A percentile compares a stretch with the other conserved stretches of the same genome.
These are phyloP conservation scores for Nematolebias whitei DNA, from an alignment of 2,113 vertebrate genomes.

Conservation along the genomic window DNA sequence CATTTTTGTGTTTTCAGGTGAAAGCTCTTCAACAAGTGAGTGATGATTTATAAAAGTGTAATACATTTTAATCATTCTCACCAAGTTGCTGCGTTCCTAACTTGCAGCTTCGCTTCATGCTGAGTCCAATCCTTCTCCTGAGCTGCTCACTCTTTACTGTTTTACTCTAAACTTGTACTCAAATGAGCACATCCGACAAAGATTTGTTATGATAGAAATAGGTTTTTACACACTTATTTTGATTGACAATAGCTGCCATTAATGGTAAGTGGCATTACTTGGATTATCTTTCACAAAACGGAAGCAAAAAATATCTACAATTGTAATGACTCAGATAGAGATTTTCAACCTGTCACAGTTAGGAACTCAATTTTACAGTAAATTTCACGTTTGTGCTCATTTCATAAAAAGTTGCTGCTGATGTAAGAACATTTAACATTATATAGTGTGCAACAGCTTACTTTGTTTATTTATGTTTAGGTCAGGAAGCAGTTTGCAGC, in stretches of 20 bases:
- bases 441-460: neutral
- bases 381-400: neutral
- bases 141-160: neutral
- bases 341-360: too few relatives aligned
- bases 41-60: neutral
- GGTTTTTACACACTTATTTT: neutral
- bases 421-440: neutral
- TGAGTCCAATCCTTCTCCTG: neutral
- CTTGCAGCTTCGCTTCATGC: neutral
- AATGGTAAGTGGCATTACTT: too few relatives aligned
- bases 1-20: slow-evolving; percentile 22
- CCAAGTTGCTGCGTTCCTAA: too few relatives aligned
- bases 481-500: neutral
- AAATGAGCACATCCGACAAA: neutral
- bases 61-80: neutral
- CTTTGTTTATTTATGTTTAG: neutral
- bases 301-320: too few relatives aligned
- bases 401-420: neutral
- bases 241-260: too few relatives aligned
- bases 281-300: too few relatives aligned
- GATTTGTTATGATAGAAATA: neutral
- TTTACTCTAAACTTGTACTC: neutral
- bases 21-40: neutral
- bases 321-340: too few relatives aligned
- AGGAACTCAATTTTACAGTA: neutral